phyloP scores from a whole-genome alignment of 2,113 vertebrate species.

The Chloroceryle aenea region DNA sequence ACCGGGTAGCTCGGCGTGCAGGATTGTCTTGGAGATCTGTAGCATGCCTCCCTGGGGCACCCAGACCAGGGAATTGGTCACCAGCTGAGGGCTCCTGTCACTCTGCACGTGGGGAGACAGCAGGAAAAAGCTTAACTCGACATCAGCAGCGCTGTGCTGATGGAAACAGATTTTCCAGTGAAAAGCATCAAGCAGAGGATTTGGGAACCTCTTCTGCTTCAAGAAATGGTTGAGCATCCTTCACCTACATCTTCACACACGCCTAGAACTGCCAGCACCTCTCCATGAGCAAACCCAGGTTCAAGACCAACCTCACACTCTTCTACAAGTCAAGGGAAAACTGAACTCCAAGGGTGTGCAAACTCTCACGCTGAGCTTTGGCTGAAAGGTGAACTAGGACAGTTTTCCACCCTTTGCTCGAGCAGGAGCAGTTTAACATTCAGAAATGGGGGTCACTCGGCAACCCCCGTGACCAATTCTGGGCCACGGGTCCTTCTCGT shows the following conservation, averaged over 20 bases:
- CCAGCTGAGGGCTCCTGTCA: slow-evolving; percentile 66
- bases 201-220: not conserved
- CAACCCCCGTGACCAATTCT: not conserved
- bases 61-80: slow-evolving; percentile 85
- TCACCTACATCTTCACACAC: too few relatives aligned
- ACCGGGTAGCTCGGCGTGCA: slow-evolving; percentile 78
- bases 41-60: slow-evolving; percentile 94
- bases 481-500: not conserved
- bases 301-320: too few relatives aligned
- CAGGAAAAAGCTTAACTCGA: not conserved
- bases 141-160: not conserved
- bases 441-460: too few relatives aligned
- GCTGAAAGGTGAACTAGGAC: too few relatives aligned
- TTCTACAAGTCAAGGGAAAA: too few relatives aligned
- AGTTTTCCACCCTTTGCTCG: too few relatives aligned
- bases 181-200: not conserved
- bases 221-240: not conserved
- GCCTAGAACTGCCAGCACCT: too few relatives aligned
- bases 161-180: not conserved
- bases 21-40: slow-evolving; percentile 85
- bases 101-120: slow-evolving; percentile 63
- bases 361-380: too few relatives aligned
- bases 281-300: too few relatives aligned
- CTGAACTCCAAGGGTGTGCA: too few relatives aligned
- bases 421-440: too few relatives aligned